These are phyloP conservation scores for Glyptemys insculpta DNA, from an alignment of 2,797 vertebrate genomes.

Conservation along the genomic window DNA sequence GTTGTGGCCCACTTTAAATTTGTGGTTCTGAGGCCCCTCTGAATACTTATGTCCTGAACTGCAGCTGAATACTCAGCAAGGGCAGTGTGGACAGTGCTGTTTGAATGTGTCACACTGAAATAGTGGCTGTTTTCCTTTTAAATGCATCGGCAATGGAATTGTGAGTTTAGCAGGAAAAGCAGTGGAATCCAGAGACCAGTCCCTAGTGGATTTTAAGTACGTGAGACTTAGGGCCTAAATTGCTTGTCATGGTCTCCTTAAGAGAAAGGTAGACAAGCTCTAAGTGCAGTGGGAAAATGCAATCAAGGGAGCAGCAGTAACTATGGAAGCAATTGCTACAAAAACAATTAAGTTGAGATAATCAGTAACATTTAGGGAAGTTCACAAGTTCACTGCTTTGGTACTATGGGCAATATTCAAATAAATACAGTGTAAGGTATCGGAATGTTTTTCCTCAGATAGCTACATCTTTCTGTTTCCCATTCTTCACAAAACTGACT, in stretches of 20 bases:
- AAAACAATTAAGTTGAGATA: not conserved
- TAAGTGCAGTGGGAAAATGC: not conserved
- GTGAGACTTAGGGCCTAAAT: not conserved
- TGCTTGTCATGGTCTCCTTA: not conserved
- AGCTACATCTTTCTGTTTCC: not conserved
- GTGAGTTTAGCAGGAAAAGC: not conserved
- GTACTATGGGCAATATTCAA: too few relatives aligned
- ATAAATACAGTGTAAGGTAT: not conserved
- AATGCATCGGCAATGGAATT: not conserved
- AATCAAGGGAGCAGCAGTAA: not conserved
- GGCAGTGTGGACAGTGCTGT: not conserved
- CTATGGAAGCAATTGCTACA: not conserved
- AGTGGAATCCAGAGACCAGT: not conserved
- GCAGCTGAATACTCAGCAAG: not conserved
- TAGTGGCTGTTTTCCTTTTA: not conserved
- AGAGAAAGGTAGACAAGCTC: not conserved
- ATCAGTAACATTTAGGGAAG: not conserved
- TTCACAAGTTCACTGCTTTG: not conserved
- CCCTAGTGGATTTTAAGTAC: not conserved
- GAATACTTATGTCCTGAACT: not conserved
- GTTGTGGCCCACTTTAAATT: too few relatives aligned
- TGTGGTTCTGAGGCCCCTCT: fast-evolving
- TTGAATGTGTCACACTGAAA: conserved; percentile 13
- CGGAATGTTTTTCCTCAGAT: not conserved
- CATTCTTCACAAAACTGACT: not conserved